phyloP scores from a whole-genome alignment of 2,797 vertebrate genomes.

The Phoxinus dragarum region DNA sequence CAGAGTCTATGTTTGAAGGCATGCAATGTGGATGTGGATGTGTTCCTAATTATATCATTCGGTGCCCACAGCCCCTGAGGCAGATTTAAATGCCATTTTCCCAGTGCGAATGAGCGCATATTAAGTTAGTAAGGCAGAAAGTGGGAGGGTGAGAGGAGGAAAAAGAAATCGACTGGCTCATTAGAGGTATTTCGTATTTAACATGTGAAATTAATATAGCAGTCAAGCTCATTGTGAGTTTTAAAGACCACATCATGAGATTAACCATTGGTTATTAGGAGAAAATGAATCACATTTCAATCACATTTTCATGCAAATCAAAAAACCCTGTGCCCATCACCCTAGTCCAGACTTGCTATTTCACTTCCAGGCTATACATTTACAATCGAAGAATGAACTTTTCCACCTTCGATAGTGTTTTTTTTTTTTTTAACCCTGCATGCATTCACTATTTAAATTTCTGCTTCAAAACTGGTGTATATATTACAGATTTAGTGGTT shows the following conservation, averaged over 20 bases:
- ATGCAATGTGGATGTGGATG: conserved; percentile 8
- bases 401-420: neutral
- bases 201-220: conserved; percentile 34
- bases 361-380: conserved; percentile 11
- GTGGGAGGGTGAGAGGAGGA: neutral
- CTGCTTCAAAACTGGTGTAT: conserved; percentile 33
- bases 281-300: neutral
- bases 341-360: conserved; percentile 1
- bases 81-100: conserved; percentile 42
- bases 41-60: conserved; percentile 39
- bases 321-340: neutral
- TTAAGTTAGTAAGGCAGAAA: conserved; percentile 12
- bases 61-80: conserved; percentile 27
- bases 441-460: conserved; percentile 10
- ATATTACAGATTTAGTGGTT: conserved; percentile 44
- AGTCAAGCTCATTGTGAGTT: conserved; percentile 21
- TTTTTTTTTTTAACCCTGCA: conserved; percentile 9
- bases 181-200: conserved; percentile 25
- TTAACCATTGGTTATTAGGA: conserved; percentile 9
- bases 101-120: conserved; percentile 18
- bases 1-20: conserved; percentile 16
- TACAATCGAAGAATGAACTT: conserved; percentile 2
- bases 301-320: conserved; percentile 20
- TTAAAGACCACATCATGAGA: conserved; percentile 11
- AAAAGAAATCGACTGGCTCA: neutral